phyloP scores from a whole-genome alignment of 2,113 vertebrate species.

The Panthera uncia region DNA sequence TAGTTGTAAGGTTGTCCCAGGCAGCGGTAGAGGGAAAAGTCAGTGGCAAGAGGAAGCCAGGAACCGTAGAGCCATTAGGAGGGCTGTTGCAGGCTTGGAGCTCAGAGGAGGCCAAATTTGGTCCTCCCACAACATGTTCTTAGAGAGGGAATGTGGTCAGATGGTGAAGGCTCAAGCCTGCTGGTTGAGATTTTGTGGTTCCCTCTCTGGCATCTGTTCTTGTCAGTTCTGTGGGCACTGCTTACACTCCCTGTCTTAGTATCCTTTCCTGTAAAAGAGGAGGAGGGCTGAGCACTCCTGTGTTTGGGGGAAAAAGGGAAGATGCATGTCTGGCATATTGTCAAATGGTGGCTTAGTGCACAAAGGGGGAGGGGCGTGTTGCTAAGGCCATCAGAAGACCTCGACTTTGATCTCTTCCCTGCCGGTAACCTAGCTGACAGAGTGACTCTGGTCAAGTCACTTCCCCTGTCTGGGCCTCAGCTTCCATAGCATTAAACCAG shows the following conservation, averaged over 20 bases:
- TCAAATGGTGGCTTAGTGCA: neutral
- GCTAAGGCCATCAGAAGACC: neutral
- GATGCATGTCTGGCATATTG: neutral
- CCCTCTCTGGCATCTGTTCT: constrained; percentile 64
- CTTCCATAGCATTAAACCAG: neutral
- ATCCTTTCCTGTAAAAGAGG: constrained; percentile 4
- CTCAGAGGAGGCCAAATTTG: constrained; percentile 43
- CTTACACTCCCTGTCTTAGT: neutral
- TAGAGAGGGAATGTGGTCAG: constrained; percentile 76
- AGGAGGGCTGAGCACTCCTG: neutral
- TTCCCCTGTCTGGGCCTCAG: neutral
- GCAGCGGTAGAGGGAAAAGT: constrained; percentile 18
- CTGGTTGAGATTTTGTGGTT: constrained; percentile 61
- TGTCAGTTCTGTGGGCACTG: neutral
- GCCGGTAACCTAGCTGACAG: neutral
- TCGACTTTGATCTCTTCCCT: neutral
- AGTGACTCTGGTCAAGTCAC: neutral
- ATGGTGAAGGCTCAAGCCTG: constrained; percentile 38
- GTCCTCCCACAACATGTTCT: constrained; percentile 73
- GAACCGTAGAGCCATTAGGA: neutral
- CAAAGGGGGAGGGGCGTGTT: rapidly evolving
- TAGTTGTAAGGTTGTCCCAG: constrained; percentile 65
- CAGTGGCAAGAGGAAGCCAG: constrained; percentile 64
- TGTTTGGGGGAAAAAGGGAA: neutral
- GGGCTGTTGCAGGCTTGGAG: constrained; percentile 41